Evolutionary conservation across 2,888 invertebrate genomes (phyloP), one percentile per base, ranked within the genome.

Genomic region (Ochropleura plecta): DNA sequence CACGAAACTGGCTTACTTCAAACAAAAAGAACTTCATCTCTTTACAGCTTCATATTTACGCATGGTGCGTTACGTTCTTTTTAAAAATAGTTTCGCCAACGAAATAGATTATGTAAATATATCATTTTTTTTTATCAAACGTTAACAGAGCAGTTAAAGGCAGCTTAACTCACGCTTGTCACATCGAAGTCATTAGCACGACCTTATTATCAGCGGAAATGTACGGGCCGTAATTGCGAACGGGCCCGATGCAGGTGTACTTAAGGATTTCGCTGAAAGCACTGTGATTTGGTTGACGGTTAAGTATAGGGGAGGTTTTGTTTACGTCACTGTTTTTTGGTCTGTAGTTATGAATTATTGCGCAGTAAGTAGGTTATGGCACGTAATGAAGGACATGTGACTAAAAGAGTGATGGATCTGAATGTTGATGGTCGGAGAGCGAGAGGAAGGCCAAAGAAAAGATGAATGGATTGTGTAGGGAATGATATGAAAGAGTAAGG

Each of bases 131-230:
- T 77, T 66, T 70, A 70, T 83, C 67, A 74, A 79, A 79, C 44
- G 59, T 83, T 76, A 55, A 70, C 51, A 57, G 68, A 62, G 49
- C 70, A 57, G 40, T 78, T 68, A 70, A 59, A 75, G 76, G n/a
- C 53, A 42, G 66, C 49, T 57, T n/a, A 42, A 70, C 72, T 42
- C 62, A 79, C 67, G 68, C 74, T 80, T 71, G 84, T 77, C 77
- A 65, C 57, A 63, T 66, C 20, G 59, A 49, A 86, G 76, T 83
- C 84, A 86, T 85, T 81, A 85, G 76, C 69, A 55, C 59, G 72
- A 44, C 84, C 80, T 71, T 71, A 84, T 76, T 80, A 68, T 53
- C 46, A 14, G 10, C 55, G 75, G 59, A 79, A 79, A 76, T 71
- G 70, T 79, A 85, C 79, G 72, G 66, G 42, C 55, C 51, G 57